Evolutionary conservation across 1,140 invertebrate genomes (phyloP).

Genomic region (Tribolium castaneum): DNA sequence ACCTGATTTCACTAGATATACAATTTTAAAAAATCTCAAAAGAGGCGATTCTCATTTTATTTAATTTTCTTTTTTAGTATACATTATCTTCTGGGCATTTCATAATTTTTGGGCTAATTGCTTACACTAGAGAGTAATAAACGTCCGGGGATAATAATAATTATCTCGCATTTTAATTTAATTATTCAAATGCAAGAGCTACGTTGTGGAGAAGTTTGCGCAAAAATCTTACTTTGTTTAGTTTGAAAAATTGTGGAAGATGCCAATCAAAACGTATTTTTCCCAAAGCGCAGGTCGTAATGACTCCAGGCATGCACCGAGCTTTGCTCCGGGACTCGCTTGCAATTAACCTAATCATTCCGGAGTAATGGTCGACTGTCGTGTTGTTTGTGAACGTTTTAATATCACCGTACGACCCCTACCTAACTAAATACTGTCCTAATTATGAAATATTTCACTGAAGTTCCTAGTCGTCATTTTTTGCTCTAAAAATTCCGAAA

Average conservation of each 20-base stretch:
- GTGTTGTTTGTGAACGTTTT: constrained; percentile 39
- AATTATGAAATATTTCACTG: background rate
- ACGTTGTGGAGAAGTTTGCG: too few relatives aligned
- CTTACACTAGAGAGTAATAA: background rate
- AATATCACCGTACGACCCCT: background rate
- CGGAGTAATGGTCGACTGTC: constrained; percentile 32
- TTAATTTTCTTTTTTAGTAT: too few relatives aligned
- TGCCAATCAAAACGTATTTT: constrained; percentile 39
- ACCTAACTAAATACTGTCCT: background rate
- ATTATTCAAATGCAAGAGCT: background rate
- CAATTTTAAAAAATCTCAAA: too few relatives aligned
- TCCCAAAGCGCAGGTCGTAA: constrained; percentile 29
- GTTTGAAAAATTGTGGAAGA: background rate
- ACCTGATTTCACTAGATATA: background rate
- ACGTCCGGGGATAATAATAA: background rate
- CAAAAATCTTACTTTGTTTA: background rate
- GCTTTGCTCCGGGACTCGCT: constrained; percentile 22
- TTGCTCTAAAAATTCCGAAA: constrained; percentile 12
- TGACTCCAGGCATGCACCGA: constrained; percentile 33
- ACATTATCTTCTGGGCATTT: background rate
- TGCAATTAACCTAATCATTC: constrained; percentile 42
- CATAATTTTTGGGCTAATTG: background rate
- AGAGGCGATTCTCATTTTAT: background rate
- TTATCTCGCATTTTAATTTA: background rate
- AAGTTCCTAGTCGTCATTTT: background rate